A percentile compares a stretch with the other conserved stretches of the same genome.
These are phyloP conservation scores for Sitta europaea DNA, from an alignment of 2,113 vertebrate genomes.

Conservation along the genomic window DNA sequence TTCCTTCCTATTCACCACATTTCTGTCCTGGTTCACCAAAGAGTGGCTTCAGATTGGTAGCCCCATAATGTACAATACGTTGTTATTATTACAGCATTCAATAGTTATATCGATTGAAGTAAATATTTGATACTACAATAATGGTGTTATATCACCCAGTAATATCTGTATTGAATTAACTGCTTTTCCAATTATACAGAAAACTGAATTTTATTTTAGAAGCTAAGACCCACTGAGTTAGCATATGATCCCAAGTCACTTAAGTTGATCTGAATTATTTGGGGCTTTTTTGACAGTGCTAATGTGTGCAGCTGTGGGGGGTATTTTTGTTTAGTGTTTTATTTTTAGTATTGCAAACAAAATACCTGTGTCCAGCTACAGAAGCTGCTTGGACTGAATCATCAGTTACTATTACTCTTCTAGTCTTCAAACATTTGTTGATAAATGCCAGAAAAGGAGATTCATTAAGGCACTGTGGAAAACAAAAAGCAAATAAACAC, in stretches of 20 bases:
- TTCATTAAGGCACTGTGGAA: background rate
- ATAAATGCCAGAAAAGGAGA: background rate
- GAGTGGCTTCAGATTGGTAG: background rate
- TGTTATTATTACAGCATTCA: background rate
- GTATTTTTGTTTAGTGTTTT: background rate
- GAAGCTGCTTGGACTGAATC: background rate
- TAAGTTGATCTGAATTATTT: background rate
- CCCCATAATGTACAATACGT: background rate
- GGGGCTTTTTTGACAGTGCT: background rate
- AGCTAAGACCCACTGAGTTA: background rate
- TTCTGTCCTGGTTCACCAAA: background rate
- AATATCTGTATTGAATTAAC: background rate
- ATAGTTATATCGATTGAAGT: background rate
- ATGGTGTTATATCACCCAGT: background rate
- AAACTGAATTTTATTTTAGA: background rate
- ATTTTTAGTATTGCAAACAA: background rate
- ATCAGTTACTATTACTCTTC: background rate
- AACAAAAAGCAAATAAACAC: background rate
- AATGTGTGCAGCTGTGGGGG: background rate
- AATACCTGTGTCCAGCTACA: background rate
- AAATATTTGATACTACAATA: background rate
- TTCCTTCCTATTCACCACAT: background rate
- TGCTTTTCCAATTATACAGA: background rate
- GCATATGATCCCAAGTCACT: background rate
- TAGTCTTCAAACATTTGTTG: constrained; percentile 7